Conservation (phyloP, 1,140 invertebrate genomes). For the Drosophila orosa region DNA sequence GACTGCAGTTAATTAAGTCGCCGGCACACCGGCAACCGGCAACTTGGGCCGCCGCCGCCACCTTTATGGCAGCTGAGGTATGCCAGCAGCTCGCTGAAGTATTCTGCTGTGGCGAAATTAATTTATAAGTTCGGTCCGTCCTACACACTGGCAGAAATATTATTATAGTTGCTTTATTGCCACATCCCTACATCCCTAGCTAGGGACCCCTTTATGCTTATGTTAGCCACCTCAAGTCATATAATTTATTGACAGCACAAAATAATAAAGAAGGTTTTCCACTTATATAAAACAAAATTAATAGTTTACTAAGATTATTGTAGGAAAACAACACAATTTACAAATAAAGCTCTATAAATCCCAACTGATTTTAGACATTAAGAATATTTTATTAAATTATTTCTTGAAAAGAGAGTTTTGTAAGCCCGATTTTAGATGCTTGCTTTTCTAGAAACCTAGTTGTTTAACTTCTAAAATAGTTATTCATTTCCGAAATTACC, state of each 20-base stretch:
- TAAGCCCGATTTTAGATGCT: background rate
- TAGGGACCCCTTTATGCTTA: background rate
- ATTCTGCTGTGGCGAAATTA: conserved; percentile 72
- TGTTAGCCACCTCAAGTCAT: background rate
- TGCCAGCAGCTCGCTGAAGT: conserved; percentile 64
- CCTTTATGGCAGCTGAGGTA: conserved; percentile 65
- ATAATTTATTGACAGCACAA: background rate
- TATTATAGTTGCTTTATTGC: no score
- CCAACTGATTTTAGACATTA: background rate
- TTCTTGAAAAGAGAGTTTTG: no score
- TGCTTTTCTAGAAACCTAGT: background rate
- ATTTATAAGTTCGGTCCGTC: conserved; percentile 71
- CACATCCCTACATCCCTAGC: no score
- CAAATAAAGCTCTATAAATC: background rate
- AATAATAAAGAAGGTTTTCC: background rate
- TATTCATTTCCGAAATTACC: no score
- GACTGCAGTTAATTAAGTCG: conserved; percentile 81
- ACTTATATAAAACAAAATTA: background rate
- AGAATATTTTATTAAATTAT: no score
- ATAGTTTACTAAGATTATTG: background rate
- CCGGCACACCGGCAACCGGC: conserved; percentile 37
- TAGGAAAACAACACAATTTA: background rate
- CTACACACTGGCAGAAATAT: conserved; percentile 14
- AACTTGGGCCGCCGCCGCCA: conserved; percentile 31
- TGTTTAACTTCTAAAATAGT: background rate